A percentile compares a stretch with the other conserved stretches of the same genome.
phyloP scores from a whole-genome alignment of 2,113 vertebrate species.

The Halcyon malimbica region DNA sequence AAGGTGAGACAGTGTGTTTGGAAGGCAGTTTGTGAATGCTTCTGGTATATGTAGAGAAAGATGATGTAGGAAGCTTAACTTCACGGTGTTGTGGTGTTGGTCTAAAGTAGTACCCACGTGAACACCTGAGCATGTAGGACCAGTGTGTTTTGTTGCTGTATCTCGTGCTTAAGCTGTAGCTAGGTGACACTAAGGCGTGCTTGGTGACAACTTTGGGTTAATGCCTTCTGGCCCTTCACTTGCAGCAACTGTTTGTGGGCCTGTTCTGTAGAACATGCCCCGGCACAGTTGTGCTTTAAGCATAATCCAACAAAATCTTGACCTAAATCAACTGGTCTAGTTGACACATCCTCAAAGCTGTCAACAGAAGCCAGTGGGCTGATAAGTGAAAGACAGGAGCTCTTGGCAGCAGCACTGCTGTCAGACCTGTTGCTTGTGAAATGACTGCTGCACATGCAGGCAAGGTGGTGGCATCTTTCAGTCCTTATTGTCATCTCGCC shows the following conservation, averaged over 20 bases:
- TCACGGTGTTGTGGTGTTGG: neutral
- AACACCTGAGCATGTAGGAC: neutral
- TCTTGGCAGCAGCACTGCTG: slow-evolving; percentile 38
- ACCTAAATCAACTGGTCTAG: neutral
- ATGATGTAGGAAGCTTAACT: neutral
- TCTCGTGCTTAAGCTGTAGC: neutral
- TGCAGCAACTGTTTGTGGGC: neutral
- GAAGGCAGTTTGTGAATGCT: neutral
- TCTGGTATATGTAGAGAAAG: neutral
- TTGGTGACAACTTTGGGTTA: neutral
- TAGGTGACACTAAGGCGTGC: neutral
- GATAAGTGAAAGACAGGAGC: neutral
- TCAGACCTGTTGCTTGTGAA: slow-evolving; percentile 41
- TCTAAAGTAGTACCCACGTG: neutral
- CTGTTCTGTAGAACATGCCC: neutral
- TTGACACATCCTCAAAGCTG: slow-evolving; percentile 30
- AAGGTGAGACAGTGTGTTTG: neutral
- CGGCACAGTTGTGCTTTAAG: neutral
- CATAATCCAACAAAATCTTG: slow-evolving; percentile 1
- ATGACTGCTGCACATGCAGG: neutral
- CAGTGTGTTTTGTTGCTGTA: neutral
- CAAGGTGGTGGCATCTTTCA: neutral
- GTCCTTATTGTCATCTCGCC: neutral
- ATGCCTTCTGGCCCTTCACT: neutral
- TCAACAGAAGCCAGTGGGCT: slow-evolving; percentile 18